phyloP scores from a whole-genome alignment of 1,140 invertebrate genomes.

The Drosophila ercepeae region DNA sequence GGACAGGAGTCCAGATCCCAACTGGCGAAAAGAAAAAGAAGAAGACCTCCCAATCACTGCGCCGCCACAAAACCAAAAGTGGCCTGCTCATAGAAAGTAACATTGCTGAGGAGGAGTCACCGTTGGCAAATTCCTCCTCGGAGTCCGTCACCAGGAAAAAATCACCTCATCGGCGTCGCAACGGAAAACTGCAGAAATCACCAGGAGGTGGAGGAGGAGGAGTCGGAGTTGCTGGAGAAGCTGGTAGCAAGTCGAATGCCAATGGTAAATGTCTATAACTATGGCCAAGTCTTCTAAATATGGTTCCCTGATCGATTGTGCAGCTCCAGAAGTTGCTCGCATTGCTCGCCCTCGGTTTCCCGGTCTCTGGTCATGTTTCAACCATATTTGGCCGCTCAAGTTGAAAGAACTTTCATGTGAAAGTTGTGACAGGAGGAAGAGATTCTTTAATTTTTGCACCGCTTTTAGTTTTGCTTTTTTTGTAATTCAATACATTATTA shows the following conservation, averaged over 20 bases:
- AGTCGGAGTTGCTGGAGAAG: not conserved
- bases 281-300: constrained; percentile 61
- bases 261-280: constrained; percentile 60
- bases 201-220: constrained; percentile 18
- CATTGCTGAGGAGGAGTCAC: constrained; percentile 48
- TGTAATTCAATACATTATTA: constrained; percentile 80
- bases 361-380: constrained; percentile 61
- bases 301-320: constrained; percentile 73
- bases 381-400: constrained; percentile 79
- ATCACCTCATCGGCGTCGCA: constrained; percentile 62
- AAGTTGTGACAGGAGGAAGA: constrained; percentile 81
- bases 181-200: constrained; percentile 64
- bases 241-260: constrained; percentile 47
- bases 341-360: constrained; percentile 59
- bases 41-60: constrained; percentile 11
- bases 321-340: constrained; percentile 50
- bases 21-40: constrained; percentile 8
- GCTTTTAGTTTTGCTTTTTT: constrained; percentile 28
- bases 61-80: constrained; percentile 76
- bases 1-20: constrained; percentile 55
- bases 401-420: constrained; percentile 82
- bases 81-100: constrained; percentile 77
- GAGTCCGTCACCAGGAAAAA: constrained; percentile 53
- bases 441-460: constrained; percentile 55
- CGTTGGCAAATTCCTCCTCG: constrained; percentile 18